These are phyloP conservation scores for Artibeus jamaicensis DNA, from an alignment of 2,797 vertebrate genomes.

Conservation along the genomic window DNA sequence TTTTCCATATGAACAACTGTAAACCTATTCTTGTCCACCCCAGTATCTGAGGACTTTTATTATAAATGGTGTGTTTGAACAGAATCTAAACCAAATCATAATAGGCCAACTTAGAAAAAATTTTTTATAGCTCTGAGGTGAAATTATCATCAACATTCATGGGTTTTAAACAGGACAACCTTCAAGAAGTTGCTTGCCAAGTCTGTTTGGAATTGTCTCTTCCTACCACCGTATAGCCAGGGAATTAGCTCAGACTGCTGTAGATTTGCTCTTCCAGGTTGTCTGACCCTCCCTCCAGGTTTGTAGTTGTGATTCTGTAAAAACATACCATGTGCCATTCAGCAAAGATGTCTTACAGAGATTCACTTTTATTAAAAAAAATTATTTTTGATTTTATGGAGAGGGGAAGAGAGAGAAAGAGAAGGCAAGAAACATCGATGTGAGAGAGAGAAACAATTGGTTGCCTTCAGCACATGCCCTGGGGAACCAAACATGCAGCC, in stretches of 20 bases:
- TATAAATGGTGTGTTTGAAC: background rate
- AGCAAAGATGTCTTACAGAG: background rate
- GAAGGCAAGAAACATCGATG: background rate
- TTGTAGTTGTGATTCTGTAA: background rate
- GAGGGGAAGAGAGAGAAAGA: background rate
- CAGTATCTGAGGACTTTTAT: background rate
- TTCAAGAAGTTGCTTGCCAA: background rate
- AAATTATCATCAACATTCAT: background rate
- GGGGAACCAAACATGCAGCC: background rate
- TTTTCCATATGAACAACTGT: background rate
- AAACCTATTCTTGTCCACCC: background rate
- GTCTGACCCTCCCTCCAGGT: background rate
- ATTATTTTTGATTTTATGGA: background rate
- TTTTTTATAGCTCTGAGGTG: background rate
- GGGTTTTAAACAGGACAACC: background rate
- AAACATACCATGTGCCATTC: background rate
- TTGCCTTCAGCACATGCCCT: too few species aligned
- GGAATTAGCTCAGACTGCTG: background rate
- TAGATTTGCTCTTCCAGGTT: background rate
- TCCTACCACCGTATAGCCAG: rapidly evolving
- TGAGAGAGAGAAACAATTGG: background rate
- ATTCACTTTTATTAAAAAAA: rapidly evolving
- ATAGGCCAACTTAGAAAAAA: background rate
- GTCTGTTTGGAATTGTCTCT: background rate
- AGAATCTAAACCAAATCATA: background rate